A percentile compares a stretch with the other conserved stretches of the same genome.
phyloP scores from a whole-genome alignment of 2,888 invertebrate genomes.

The Epistrophe grossulariae region DNA sequence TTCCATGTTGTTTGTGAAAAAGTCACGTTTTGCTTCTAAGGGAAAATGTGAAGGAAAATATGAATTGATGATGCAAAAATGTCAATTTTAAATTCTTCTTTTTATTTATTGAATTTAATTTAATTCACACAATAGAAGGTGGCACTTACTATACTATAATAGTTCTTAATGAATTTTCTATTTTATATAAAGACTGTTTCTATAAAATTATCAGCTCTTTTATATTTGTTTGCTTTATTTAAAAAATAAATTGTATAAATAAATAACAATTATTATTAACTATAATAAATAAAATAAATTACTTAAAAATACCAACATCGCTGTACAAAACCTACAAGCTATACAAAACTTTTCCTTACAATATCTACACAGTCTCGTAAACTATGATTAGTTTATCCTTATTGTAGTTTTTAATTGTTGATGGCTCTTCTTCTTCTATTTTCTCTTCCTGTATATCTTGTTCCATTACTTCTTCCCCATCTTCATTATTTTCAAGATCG shows the following conservation, averaged over 20 bases:
- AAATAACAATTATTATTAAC: slow-evolving; percentile 46
- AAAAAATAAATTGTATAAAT: slow-evolving; percentile 41
- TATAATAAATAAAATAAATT: slow-evolving; percentile 68
- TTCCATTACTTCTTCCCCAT: slow-evolving; percentile 56
- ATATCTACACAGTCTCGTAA: slow-evolving; percentile 58
- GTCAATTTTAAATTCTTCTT: background rate
- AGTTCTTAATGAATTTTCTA: background rate
- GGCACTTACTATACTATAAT: background rate
- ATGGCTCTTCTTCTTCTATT: slow-evolving; percentile 1
- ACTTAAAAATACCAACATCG: slow-evolving; percentile 33
- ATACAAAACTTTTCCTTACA: background rate
- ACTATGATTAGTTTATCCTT: slow-evolving; percentile 63
- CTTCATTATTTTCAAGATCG: slow-evolving; percentile 57
- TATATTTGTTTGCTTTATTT: background rate
- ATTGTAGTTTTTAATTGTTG: slow-evolving; percentile 33
- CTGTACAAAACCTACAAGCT: slow-evolving; percentile 30
- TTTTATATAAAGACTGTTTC: too few species aligned
- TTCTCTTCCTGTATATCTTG: slow-evolving; percentile 16
- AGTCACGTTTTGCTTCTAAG: background rate
- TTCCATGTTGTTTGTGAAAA: background rate
- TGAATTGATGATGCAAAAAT: slow-evolving; percentile 3
- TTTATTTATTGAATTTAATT: background rate
- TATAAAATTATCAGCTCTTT: too few species aligned
- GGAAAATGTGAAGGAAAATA: background rate
- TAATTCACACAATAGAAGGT: background rate